These are phyloP conservation scores for Leptinotarsa tumamoca DNA, from an alignment of 2,888 invertebrate genomes.

Conservation along the genomic window DNA sequence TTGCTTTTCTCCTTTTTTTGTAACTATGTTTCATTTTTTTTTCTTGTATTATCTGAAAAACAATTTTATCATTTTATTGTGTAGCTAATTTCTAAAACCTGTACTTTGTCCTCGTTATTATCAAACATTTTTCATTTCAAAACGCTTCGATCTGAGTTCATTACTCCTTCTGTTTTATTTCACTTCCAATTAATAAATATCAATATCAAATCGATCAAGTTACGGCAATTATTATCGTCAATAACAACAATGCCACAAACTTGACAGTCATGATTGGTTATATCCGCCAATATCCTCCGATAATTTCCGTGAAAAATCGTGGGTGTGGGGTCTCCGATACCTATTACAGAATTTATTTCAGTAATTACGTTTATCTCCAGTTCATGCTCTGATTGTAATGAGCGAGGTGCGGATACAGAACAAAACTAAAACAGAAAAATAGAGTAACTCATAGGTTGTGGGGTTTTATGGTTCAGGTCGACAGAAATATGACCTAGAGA, in stretches of 20 bases:
- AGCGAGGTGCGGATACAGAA: conserved; percentile 19
- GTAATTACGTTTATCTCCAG: conserved; percentile 21
- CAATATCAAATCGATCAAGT: conserved; percentile 27
- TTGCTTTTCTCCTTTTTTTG: no score
- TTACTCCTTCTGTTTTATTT: neutral
- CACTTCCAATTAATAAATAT: conserved; percentile 16
- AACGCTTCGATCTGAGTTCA: neutral
- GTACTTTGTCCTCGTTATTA: neutral
- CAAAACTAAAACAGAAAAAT: conserved; percentile 7
- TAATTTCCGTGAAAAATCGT: conserved; percentile 34
- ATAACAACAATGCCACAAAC: conserved; percentile 33
- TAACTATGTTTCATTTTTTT: no score
- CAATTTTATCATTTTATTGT: no score
- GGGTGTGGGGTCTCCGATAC: conserved; percentile 21
- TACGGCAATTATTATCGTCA: conserved; percentile 25
- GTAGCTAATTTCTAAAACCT: neutral
- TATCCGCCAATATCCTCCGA: conserved; percentile 19
- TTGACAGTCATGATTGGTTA: conserved; percentile 29
- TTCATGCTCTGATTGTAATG: conserved; percentile 25
- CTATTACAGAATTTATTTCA: conserved; percentile 22
- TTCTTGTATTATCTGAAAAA: no score
- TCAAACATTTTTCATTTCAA: neutral
- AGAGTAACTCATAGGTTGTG: neutral
- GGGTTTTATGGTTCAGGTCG: conserved; percentile 6
- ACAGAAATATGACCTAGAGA: conserved; percentile 13